Evolutionary conservation across 2,113 vertebrate genomes (phyloP).

Genomic region (Ciconia maguari): DNA sequence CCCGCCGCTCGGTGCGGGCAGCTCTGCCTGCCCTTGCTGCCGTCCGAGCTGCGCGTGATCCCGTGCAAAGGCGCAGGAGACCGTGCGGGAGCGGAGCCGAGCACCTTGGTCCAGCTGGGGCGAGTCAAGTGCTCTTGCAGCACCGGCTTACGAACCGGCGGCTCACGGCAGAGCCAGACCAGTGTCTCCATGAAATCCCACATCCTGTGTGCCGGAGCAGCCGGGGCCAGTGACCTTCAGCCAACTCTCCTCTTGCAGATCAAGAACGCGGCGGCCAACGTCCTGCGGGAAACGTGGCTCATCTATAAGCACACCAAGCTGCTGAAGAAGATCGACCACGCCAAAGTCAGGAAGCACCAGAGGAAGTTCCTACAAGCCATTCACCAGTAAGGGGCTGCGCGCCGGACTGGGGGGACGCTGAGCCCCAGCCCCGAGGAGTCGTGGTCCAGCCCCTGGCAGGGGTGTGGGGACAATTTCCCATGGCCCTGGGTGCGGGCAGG

Average conservation of each 20-base stretch:
- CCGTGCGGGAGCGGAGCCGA: fast-evolving
- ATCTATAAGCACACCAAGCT: conserved; percentile 99
- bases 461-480: not conserved
- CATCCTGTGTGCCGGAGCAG: not conserved
- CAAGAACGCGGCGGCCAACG: conserved; percentile 96
- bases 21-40: not conserved
- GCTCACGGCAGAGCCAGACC: not conserved
- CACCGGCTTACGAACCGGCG: fast-evolving
- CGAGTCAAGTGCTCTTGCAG: not conserved
- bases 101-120: not conserved
- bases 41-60: fast-evolving
- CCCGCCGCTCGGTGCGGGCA: fast-evolving
- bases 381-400: conserved; percentile 86
- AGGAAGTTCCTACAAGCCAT: conserved; percentile 98
- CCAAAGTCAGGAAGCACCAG: conserved; percentile 96
- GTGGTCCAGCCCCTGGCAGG: not conserved
- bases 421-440: not conserved
- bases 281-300: conserved; percentile 95
- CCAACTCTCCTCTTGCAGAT: conserved; percentile 77
- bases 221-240: not conserved
- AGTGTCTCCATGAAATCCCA: not conserved
- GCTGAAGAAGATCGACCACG: conserved; percentile 96
- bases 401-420: not conserved
- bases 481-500: not conserved
- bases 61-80: not conserved